phyloP scores from a whole-genome alignment of 2,888 invertebrate species.

The Tenthredo amoena region DNA sequence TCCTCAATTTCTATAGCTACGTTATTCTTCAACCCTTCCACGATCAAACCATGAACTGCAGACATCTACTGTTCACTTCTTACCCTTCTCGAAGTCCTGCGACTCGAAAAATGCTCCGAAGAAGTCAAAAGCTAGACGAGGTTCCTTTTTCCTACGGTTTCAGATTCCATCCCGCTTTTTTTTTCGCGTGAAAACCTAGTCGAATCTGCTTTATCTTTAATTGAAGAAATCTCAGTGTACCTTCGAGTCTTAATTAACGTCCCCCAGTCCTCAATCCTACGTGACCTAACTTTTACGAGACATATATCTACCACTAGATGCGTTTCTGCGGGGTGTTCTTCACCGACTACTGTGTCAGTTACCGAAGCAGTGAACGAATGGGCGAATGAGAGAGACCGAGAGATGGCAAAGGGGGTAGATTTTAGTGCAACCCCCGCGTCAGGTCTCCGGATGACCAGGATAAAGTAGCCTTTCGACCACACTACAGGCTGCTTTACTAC shows the following conservation, averaged over 20 bases:
- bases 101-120: background rate
- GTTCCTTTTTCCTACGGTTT: background rate
- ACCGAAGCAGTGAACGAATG: background rate
- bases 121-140: background rate
- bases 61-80: background rate
- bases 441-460: constrained; percentile 24
- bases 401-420: constrained; percentile 22
- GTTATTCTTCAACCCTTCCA: background rate
- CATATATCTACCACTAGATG: constrained; percentile 6
- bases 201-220: background rate
- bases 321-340: constrained; percentile 23
- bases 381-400: background rate
- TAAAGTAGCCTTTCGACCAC: constrained; percentile 36
- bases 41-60: background rate
- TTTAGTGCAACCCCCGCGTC: constrained; percentile 41
- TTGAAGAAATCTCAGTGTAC: constrained; percentile 3
- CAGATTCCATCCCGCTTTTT: background rate
- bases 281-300: constrained; percentile 38
- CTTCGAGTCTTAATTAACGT: constrained; percentile 15
- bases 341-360: constrained; percentile 21
- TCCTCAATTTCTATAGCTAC: background rate
- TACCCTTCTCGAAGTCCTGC: too few relatives aligned
- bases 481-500: constrained; percentile 41
- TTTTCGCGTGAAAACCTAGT: background rate
- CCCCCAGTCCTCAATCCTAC: background rate